Percentiles rank a stretch among this genome's conserved stretches.
These are phyloP conservation scores for Lethenteron camtschaticum DNA, from an alignment of 2,113 vertebrate genomes.

Conservation along the genomic window DNA sequence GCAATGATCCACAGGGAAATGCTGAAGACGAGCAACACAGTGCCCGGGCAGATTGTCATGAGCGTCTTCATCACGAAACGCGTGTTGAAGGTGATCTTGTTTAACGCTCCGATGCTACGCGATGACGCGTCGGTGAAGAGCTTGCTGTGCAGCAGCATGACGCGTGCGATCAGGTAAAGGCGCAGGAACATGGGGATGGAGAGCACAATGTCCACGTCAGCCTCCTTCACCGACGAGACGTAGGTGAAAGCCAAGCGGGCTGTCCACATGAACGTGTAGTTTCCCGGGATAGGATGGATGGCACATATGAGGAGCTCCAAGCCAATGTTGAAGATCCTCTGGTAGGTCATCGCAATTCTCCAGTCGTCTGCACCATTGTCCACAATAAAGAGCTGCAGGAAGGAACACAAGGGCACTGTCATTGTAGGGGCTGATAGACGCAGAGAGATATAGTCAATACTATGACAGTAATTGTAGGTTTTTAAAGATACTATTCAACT, in stretches of 20 bases:
- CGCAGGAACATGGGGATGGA: conserved; percentile 99
- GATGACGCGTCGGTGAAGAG: conserved; percentile 98
- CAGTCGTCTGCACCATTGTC: conserved; percentile 98
- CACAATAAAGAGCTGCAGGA: conserved; percentile 86
- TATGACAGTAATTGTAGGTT: too few relatives aligned
- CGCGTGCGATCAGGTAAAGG: conserved; percentile 94
- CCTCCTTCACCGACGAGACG: conserved; percentile 65
- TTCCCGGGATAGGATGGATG: conserved; percentile 94
- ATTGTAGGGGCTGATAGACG: not conserved
- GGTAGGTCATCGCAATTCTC: conserved; percentile 99
- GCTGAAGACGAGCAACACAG: conserved; percentile 97
- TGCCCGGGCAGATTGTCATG: conserved; percentile 99
- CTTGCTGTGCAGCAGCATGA: conserved; percentile 99
- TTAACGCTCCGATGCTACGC: conserved; percentile 92
- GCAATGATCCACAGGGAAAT: conserved; percentile 99
- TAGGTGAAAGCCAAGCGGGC: conserved; percentile 87
- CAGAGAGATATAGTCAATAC: not conserved
- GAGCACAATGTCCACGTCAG: conserved; percentile 98
- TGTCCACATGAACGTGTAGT: conserved; percentile 97
- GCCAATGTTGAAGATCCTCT: conserved; percentile 97
- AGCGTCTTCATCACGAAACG: conserved; percentile 99
- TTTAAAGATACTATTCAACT: too few relatives aligned
- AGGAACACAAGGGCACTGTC: not conserved
- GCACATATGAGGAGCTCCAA: conserved; percentile 95
- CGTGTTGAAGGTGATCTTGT: conserved; percentile 99